Evolutionary conservation across 2,888 invertebrate species (phyloP), one percentile per base, ranked within the genome.

Genomic region (Eulithis testata): DNA sequence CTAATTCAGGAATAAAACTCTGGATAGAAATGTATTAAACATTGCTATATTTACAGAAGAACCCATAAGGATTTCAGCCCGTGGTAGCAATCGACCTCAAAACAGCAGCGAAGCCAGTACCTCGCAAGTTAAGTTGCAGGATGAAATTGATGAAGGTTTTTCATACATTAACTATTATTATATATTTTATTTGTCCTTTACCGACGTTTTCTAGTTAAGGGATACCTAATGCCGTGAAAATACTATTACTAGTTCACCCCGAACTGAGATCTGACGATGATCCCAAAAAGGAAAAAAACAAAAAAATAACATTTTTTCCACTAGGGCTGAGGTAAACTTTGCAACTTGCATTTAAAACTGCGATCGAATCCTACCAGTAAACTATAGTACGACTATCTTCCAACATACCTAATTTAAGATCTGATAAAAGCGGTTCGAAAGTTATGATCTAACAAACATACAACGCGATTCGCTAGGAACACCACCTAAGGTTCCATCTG

Each of bases 91-190:
- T 9, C n/a, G 51, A n/a, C 27, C 47, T 43, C 50, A 31, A n/a
- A 66, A 37, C 12, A 40, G 21, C 27, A 68, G 56, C 37, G 76
- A 78, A 61, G 78, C 89, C 1, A 79, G 83, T 37, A 83, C 85
- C 49, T 88, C 89, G n/a, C 74, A 77, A 60, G 69, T 71, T 14
- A 81, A 77, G 67, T 56, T 70, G 31, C 80, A 70, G 65, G 76
- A 53, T 45, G 53, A 60, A 52, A 45, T 9, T 53, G 21, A 60
- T 21, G 11, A 53, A 53, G 45, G 45, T 60, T 51, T 52, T 37
- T 3, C 8, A 21, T 14, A 45, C 5, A 12, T 21, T 5, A 14
- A 14, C 6, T 3, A 31, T 40, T 21, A 21, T 2, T 21, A 21
- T 21, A 21, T n/a, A 40, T 9, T 21, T 49, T 21, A 21, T 9